Base-by-base conservation (phyloP, 1,140 invertebrate species). In the Araneus ventricosus region DNA sequence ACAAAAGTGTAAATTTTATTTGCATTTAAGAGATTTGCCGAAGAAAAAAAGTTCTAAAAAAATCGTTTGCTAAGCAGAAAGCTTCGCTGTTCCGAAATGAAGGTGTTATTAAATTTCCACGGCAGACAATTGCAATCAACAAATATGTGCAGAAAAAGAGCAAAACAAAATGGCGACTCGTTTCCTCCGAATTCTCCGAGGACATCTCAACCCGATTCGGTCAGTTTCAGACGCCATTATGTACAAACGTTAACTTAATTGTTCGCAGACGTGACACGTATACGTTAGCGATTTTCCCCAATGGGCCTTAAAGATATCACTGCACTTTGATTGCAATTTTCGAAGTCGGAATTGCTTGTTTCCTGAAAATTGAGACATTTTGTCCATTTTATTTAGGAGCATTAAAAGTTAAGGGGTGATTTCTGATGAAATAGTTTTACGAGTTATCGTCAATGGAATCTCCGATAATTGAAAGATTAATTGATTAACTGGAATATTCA, bases 321-420 rank as follows among this genome's bases (percentile, higher is more conserved):
- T 75, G 70, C 70, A 24, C 70, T 75, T 75, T 75, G 70, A 75
- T 75, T 75, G 70, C 70, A 75, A 75, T 75, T 75, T 75, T 75
- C 70, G 14, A 75, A 37, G 70, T 20, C 14, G 34, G 17, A 34
- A 75, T 75, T 34, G 30, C 14, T 75, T 75, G 70, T 75, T 37
- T 75, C 34, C 70, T 75, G 30, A 34, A 30, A 75, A 75, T 75
- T 34, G 70, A 27, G 70, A 30, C 70, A 75, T 75, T 75, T 37
- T 75, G 30, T 20, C 17, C 30, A 34, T 75, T 20, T 24, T 63
- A n/a, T 63, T 63, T 30, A 34, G 20, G 27, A 75, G 20, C 20
- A 37, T 34, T 34, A 75, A 75, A 75, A 37, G 30, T 37, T 75
- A 67, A 67, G 70, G 20, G n/a, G 27, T 75, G 17, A 30, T 75